Evolutionary conservation across 35 echinoderm and acorn worm species (phyloP).

Genomic region (Anneissia japonica): DNA sequence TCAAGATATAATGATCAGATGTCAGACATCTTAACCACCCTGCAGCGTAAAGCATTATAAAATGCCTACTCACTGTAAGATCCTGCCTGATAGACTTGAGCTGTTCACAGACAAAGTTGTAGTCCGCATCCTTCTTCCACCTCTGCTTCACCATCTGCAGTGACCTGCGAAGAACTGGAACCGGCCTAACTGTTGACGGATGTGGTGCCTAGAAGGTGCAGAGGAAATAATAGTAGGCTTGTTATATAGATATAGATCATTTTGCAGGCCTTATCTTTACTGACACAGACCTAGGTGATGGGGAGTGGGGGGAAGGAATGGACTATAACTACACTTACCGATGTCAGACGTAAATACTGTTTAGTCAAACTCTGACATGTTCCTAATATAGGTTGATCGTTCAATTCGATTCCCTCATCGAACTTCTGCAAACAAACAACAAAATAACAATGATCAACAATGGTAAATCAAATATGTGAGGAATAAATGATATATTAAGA

Average conservation of each 20-base stretch:
- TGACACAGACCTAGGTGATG: background rate
- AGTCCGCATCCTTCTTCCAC: conserved; percentile 83
- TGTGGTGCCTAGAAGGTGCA: conserved; percentile 80
- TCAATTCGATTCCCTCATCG: conserved; percentile 55
- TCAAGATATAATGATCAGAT: background rate
- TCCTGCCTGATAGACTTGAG: conserved; percentile 96
- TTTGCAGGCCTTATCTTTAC: too few relatives aligned
- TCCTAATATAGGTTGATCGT: conserved; percentile 82
- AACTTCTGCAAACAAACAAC: conserved; percentile 45
- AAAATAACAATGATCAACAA: too few relatives aligned
- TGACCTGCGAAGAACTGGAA: conserved; percentile 61
- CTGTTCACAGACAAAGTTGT: conserved; percentile 75
- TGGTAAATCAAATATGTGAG: too few relatives aligned
- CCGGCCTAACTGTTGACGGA: conserved; percentile 78
- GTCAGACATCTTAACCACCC: background rate
- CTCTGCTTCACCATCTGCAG: conserved; percentile 69
- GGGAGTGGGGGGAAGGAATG: background rate
- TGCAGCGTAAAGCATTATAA: background rate
- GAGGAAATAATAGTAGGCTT: too few relatives aligned
- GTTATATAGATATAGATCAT: too few relatives aligned
- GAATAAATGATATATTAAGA: too few relatives aligned
- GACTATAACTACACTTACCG: conserved; percentile 46
- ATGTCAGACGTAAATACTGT: conserved; percentile 86
- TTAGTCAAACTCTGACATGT: conserved; percentile 76
- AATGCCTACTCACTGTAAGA: conserved; percentile 69